A percentile compares a stretch with the other conserved stretches of the same genome.
These are phyloP conservation scores for Heliconius ethilla DNA, from an alignment of 2,888 invertebrate genomes.

Conservation along the genomic window DNA sequence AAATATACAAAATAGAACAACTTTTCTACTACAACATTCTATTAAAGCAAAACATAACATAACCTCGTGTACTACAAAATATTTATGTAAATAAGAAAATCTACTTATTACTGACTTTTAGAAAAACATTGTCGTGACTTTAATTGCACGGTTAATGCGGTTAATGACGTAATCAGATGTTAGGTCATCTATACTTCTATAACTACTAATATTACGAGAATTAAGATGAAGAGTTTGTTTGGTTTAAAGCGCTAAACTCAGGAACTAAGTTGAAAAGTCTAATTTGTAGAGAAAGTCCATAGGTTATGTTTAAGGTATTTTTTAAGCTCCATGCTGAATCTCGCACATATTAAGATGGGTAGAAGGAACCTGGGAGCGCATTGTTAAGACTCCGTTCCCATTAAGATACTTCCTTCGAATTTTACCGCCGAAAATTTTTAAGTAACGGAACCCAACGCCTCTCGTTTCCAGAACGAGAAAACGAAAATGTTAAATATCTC, in stretches of 20 bases:
- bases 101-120: conserved; percentile 4
- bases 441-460: neutral
- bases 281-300: too few relatives aligned
- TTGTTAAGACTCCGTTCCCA: neutral
- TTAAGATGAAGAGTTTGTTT: neutral
- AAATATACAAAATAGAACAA: too few relatives aligned
- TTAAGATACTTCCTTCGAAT: too few relatives aligned
- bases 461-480: neutral
- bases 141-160: conserved; percentile 20
- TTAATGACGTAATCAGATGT: conserved; percentile 13
- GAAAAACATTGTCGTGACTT: conserved; percentile 21
- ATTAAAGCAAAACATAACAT: neutral
- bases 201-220: neutral
- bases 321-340: neutral
- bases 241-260: neutral
- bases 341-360: neutral
- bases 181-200: neutral
- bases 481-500: neutral
- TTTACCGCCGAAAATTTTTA: too few relatives aligned
- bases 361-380: neutral
- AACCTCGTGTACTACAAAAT: neutral
- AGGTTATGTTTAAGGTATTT: too few relatives aligned
- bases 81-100: neutral
- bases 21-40: neutral
- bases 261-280: neutral